Percentiles rank a stretch among this genome's conserved stretches.
Evolutionary conservation across 2,797 vertebrate genomes (phyloP).

Genomic region (Vespertilio murinus): DNA sequence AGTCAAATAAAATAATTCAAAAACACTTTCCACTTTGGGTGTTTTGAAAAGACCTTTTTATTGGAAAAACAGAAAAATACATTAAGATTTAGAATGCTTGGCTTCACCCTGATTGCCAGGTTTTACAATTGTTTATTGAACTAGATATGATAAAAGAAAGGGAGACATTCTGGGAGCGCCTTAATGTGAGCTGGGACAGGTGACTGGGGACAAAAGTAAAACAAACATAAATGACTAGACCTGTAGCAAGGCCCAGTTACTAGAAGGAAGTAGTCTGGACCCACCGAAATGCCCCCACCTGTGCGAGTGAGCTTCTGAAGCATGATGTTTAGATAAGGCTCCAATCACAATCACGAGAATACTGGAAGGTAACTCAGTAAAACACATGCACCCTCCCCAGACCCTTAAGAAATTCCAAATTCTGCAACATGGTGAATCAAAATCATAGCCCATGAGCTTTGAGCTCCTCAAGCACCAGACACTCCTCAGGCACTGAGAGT

Average conservation of each 20-base stretch:
- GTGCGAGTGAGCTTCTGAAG: background rate
- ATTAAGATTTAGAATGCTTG: slow-evolving; percentile 47
- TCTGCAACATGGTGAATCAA: background rate
- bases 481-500: background rate
- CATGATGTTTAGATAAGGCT: background rate
- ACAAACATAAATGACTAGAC: background rate
- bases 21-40: slow-evolving; percentile 53
- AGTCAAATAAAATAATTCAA: slow-evolving; percentile 51
- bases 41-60: slow-evolving; percentile 37
- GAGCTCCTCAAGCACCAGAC: background rate
- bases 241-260: background rate
- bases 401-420: background rate
- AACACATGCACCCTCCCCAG: background rate
- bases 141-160: background rate
- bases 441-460: background rate
- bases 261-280: too few relatives aligned
- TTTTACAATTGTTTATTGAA: slow-evolving; percentile 47
- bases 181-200: background rate
- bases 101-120: slow-evolving; percentile 54
- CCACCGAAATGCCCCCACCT: background rate
- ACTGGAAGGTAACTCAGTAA: background rate
- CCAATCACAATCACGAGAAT: background rate
- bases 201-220: background rate
- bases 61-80: slow-evolving; percentile 39
- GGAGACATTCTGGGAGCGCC: background rate